Evolutionary conservation across 2,888 invertebrate genomes (phyloP), one percentile per base, ranked within the genome.

Genomic region (Leucozona laternaria): DNA sequence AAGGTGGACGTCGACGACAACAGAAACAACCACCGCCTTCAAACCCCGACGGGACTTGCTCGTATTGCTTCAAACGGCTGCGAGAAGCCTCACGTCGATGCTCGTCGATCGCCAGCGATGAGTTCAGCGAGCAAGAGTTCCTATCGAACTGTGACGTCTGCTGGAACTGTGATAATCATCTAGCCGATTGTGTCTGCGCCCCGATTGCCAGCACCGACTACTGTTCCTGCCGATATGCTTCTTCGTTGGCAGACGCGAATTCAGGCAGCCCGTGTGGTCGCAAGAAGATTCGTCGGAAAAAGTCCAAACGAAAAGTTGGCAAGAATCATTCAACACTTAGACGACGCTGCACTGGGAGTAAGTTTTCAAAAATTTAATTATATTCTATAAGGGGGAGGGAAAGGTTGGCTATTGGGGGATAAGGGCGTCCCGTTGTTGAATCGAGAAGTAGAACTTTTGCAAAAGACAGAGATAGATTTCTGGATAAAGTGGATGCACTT

Each of bases 321-420:
- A 89, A 90, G 82, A 89, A 89, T 86, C 89, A 89, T 75, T 90
- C 89, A 50, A 89, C 89, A n/a, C 75, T 90, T 7, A 76, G 89
- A 31, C 84, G 88, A 64, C 83, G 88, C 40, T 89, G 81, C 70
- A 53, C 81, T 20, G 66, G 73, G 62, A 83, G 89, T 89, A 88
- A 89, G 89, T 89, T 72, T 57, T 48, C 15, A 15, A 73, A 76
- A 6, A 71, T 79, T 77, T 68, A 72, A 66, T 79, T 71, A 62
- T 37, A 34, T 20, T 48, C 6, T 34, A 20, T 57, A 55, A 20
- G 17, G 50, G 50, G 50, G 0, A 11, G 11, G 5, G 50, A 5
- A 45, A 15, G 4, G 4, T n/a, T n/a, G n/a, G n/a, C n/a, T n/a
- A n/a, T n/a, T n/a, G 55, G 11, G 17, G 1, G 17, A 11, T 8